Evolutionary conservation across 2,113 vertebrate genomes (phyloP).

Genomic region (Myotis brandtii): DNA sequence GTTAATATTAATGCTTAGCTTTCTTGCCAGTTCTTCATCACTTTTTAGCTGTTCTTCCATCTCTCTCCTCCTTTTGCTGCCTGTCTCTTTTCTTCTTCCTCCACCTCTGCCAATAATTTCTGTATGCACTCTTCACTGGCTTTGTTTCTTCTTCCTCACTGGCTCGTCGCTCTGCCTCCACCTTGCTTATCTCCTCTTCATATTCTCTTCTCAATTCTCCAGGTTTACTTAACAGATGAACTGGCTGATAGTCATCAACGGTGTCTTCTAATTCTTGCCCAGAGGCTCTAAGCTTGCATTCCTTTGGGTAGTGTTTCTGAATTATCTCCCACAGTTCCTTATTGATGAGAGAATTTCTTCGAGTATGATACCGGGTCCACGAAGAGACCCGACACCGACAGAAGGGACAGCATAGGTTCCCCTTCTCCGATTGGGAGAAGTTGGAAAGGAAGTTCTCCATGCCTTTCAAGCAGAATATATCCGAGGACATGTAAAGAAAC

Average conservation of each 20-base stretch:
- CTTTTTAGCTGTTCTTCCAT: constrained; percentile 88
- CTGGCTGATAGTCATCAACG: not conserved
- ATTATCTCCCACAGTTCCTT: constrained; percentile 90
- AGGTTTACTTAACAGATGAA: too few relatives aligned
- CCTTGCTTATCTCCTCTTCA: constrained; percentile 79
- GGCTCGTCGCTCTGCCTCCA: constrained; percentile 90
- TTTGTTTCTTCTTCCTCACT: constrained; percentile 90
- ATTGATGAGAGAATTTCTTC: constrained; percentile 91
- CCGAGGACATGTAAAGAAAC: too few relatives aligned
- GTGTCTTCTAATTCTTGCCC: constrained; percentile 85
- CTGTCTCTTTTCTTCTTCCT: constrained; percentile 84
- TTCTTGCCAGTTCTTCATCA: constrained; percentile 92
- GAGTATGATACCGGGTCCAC: constrained; percentile 90
- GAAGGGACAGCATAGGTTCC: constrained; percentile 93
- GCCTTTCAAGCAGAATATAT: too few relatives aligned
- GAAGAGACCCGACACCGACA: constrained; percentile 94
- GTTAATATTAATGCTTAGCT: constrained; percentile 88
- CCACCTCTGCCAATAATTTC: constrained; percentile 90
- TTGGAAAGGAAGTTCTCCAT: too few relatives aligned
- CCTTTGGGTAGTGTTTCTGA: constrained; percentile 89
- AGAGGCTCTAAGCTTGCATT: constrained; percentile 87
- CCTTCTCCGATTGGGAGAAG: constrained; percentile 85
- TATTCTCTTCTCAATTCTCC: too few relatives aligned
- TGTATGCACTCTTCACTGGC: constrained; percentile 94
- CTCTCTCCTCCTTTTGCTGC: constrained; percentile 84